A percentile compares a stretch with the other conserved stretches of the same genome.
Evolutionary conservation across 2,797 vertebrate genomes (phyloP).

Genomic region (Neomorphus geoffroyi): DNA sequence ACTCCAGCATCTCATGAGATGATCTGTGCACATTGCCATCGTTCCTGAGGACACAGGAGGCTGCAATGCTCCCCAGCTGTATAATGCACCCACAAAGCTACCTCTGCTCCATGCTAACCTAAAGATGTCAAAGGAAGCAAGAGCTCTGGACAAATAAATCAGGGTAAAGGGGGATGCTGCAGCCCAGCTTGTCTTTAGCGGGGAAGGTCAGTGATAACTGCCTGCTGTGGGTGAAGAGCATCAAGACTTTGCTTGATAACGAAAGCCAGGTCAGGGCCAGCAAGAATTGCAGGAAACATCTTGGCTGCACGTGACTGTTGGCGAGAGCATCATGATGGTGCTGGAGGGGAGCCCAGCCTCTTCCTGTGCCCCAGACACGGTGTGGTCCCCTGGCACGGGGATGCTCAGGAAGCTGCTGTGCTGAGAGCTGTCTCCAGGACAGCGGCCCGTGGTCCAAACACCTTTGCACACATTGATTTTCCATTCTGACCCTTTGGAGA

Average conservation of each 20-base stretch:
- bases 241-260: neutral
- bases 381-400: neutral
- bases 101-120: conserved; percentile 25
- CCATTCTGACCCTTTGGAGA: neutral
- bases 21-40: neutral
- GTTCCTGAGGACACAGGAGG: conserved; percentile 18
- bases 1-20: neutral
- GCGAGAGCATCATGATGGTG: neutral
- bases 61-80: neutral
- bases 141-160: conserved; percentile 33
- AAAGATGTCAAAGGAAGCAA: conserved; percentile 70
- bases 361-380: neutral
- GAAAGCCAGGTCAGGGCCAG: conserved; percentile 44
- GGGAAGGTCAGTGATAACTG: neutral
- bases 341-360: neutral
- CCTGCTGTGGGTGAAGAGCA: neutral
- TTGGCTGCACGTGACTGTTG: conserved; percentile 17
- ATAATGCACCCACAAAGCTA: conserved; percentile 35
- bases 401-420: conserved; percentile 24
- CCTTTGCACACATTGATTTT: accelerated
- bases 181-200: neutral
- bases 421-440: conserved; percentile 3
- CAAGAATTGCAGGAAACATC: conserved; percentile 75
- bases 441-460: neutral
- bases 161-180: neutral